These are phyloP conservation scores for Noctuana brunneofusca DNA, from an alignment of 2,888 invertebrate species.

Conservation along the genomic window DNA sequence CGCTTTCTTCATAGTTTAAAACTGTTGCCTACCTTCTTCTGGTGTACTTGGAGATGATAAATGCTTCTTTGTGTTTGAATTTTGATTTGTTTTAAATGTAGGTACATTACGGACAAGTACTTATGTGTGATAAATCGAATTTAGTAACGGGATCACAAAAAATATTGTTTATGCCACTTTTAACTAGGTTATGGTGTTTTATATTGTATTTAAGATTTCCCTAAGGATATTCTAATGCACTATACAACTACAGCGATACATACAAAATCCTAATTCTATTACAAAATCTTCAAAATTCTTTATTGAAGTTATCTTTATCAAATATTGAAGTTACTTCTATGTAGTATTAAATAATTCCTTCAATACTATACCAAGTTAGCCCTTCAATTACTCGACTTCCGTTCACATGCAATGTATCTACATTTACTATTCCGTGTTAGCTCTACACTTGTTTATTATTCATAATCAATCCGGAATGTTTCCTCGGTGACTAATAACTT, in stretches of 20 bases:
- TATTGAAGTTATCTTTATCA: neutral
- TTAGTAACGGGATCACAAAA: too few relatives aligned
- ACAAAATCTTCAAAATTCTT: too few relatives aligned
- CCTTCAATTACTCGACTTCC: slow-evolving; percentile 43
- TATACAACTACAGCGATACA: neutral
- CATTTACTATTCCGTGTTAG: slow-evolving; percentile 57
- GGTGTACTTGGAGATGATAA: slow-evolving; percentile 26
- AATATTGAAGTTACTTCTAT: neutral
- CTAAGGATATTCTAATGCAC: too few relatives aligned
- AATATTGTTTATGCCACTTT: too few relatives aligned
- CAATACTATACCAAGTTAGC: slow-evolving; percentile 40
- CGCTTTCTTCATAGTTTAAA: slow-evolving; percentile 15
- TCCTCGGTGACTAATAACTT: slow-evolving; percentile 75
- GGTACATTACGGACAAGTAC: neutral
- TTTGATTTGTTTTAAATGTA: neutral
- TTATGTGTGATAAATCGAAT: too few relatives aligned
- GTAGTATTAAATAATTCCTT: neutral
- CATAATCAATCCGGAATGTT: slow-evolving; percentile 75
- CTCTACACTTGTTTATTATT: slow-evolving; percentile 75
- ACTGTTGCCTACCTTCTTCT: slow-evolving; percentile 20
- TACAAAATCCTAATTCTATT: neutral
- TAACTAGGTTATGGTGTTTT: neutral
- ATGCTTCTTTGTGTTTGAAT: slow-evolving; percentile 4
- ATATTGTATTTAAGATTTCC: neutral
- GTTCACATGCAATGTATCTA: slow-evolving; percentile 47